Evolutionary conservation across 2,797 vertebrate genomes (phyloP), one percentile per base, ranked within the genome.

Genomic region (Anabas testudineus): DNA sequence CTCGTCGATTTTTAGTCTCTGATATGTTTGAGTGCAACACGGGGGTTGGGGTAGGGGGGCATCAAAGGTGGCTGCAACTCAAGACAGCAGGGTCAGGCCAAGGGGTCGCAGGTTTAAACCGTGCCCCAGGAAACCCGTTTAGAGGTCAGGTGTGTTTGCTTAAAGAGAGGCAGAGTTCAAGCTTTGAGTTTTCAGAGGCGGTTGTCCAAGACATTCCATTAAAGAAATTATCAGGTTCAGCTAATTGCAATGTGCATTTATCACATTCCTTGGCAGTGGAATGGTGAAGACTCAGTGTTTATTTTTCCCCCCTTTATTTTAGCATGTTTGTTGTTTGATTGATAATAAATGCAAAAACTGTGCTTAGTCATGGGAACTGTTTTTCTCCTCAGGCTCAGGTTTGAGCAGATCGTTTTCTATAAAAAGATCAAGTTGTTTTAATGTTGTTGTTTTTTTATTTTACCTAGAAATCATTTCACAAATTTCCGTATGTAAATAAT

Each of bases 61-160:
- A 87, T 90, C 84, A 90, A 91, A 89, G 86, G 83, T 83, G 82
- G 83, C 70, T 79, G 80, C 81, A 82, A 84, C 74, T 71, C 71
- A 85, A 89, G 82, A 81, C 57, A 53, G 53, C 21, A 24, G 81
- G 88, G 88, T 91, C 89, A 84, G 71, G 84, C 74, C 71, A 2
- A 49, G 66, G 49, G 88, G 88, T 90, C 85, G 32, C 65, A 37
- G 87, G 90, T 91, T 93, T 89, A 93, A 93, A 91, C 87, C 90
- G 73, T 69, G 88, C 89, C 90, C 80, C 73, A 58, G 84, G 92
- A 82, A 76, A 83, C 81, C 64, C 10, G 81, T 83, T 74, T 85
- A 56, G 83, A 89, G 89, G 91, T 91, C 88, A 93, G 83, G 88
- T 87, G 83, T 93, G 88, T 91, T 93, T 92, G 88, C 83, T 91